Evolutionary conservation across 2,797 vertebrate genomes (phyloP), one percentile per base, ranked within the genome.

Genomic region (Pseudochirops corinnae): DNA sequence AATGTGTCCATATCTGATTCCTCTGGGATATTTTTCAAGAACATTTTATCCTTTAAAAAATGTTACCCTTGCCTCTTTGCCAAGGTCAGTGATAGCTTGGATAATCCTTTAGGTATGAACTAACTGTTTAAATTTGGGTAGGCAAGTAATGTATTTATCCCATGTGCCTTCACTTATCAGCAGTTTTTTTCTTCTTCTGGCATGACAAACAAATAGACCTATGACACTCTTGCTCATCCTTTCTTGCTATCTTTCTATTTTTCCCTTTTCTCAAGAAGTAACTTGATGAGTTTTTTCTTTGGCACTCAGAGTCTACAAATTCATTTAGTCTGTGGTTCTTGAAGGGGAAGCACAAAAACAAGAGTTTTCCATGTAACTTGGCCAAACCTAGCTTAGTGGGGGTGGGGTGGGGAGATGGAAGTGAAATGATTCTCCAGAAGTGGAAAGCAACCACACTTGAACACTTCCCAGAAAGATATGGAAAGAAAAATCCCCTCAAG

Each of bases 1-100:
- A 95, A 11, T 55, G 46, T 90, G 57, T 56, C 87, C 46, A 56
- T 53, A 58, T 95, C 74, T 94, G 57, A 94, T 92, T 96, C 91
- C 50, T 95, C 55, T 56, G 93, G 96, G 94, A 93, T 91, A 92
- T 92, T 96, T 95, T 94, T 96, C 52, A 94, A 97, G 96, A 97
- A 98, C 67, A 94, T 96, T 96, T 97, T 95, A 97, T 97, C 67
- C 95, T 96, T 94, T 96, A 56, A 91, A 97, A 94, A 94, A 97
- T 94, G 95, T 95, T 95, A 90, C 91, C 94, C 92, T 96, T 95
- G 90, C 95, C 87, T 87, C 56, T 46, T 82, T 93, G 95, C 94
- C 95, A 97, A 96, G 74, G 90, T 96, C 82, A 94, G 26, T 52
- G 95, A 93, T 91, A 93, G 87, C 90, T 94, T 96, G 91, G 46